Evolutionary conservation across 2,888 invertebrate genomes (phyloP).

Genomic region (Amphimallon solstitiale): DNA sequence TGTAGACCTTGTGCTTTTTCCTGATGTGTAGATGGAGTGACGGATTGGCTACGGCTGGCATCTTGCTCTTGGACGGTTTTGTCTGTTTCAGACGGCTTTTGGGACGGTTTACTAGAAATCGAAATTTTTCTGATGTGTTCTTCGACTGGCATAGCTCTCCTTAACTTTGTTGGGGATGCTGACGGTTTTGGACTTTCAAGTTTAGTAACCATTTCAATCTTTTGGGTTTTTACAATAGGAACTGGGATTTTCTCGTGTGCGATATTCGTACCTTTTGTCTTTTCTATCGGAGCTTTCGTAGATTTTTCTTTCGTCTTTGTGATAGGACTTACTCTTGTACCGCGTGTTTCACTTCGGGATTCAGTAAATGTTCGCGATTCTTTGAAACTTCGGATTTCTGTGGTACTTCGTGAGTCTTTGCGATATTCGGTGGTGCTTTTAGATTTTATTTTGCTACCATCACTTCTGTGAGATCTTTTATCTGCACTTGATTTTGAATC

Average conservation of each 20-base stretch:
- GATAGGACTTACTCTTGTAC: conserved; percentile 2
- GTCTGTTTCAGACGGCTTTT: conserved; percentile 54
- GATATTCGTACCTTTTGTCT: background rate
- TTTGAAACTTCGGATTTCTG: background rate
- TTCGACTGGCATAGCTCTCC: conserved; percentile 54
- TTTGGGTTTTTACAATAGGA: conserved; percentile 20
- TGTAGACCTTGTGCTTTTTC: conserved; percentile 55
- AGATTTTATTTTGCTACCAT: conserved; percentile 43
- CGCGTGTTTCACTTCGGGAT: conserved; percentile 3
- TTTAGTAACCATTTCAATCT: conserved; percentile 29
- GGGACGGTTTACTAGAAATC: conserved; percentile 54
- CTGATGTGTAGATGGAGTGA: conserved; percentile 60
- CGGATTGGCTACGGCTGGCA: conserved; percentile 62
- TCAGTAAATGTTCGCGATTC: conserved; percentile 2
- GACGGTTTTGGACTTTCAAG: conserved; percentile 57
- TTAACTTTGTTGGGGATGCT: conserved; percentile 61
- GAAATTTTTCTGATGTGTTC: conserved; percentile 51
- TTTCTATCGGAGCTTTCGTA: background rate
- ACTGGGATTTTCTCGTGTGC: background rate
- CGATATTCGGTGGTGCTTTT: conserved; percentile 22
- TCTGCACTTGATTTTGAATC: conserved; percentile 51
- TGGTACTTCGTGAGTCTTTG: background rate
- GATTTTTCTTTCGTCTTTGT: conserved; percentile 1
- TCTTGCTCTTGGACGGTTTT: conserved; percentile 60
- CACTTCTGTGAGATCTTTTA: conserved; percentile 48